phyloP scores from a whole-genome alignment of 2,888 invertebrate species.

The Caenorhabditis doughertyi region DNA sequence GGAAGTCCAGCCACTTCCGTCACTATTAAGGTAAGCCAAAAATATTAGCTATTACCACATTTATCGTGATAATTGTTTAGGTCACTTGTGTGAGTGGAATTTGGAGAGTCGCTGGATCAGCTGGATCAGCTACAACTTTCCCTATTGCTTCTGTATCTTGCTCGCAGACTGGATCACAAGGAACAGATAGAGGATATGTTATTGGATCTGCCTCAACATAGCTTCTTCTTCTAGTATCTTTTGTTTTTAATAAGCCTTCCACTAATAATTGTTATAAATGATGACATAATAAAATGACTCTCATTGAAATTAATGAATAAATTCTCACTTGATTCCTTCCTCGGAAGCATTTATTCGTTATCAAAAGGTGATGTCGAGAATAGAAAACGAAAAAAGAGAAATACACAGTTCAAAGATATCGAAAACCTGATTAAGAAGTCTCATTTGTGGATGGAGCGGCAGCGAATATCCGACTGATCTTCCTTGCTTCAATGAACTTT shows the following conservation, averaged over 20 bases:
- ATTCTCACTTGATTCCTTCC: neutral
- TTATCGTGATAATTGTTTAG: constrained; percentile 6
- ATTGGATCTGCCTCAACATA: constrained; percentile 25
- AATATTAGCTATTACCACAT: neutral
- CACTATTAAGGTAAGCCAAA: constrained; percentile 10
- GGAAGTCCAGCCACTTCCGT: constrained; percentile 30
- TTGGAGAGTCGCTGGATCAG: constrained; percentile 34
- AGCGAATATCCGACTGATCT: constrained; percentile 48
- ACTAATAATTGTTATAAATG: constrained; percentile 46
- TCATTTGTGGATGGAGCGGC: constrained; percentile 54
- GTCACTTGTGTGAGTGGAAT: constrained; percentile 49
- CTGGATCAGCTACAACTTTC: constrained; percentile 4
- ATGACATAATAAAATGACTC: constrained; percentile 57
- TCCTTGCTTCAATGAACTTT: constrained; percentile 48
- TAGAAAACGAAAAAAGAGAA: constrained; percentile 5
- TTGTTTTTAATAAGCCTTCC: constrained; percentile 26
- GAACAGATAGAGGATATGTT: constrained; percentile 57
- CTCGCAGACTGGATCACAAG: constrained; percentile 59
- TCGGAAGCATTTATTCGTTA: neutral
- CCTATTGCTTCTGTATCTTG: constrained; percentile 50
- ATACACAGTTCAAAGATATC: constrained; percentile 25
- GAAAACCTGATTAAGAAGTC: constrained; percentile 41
- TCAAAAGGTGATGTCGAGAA: constrained; percentile 17
- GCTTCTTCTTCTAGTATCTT: neutral
- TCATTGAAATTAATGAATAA: constrained; percentile 40